A percentile compares a stretch with the other conserved stretches of the same genome.
phyloP scores from a whole-genome alignment of 2,888 invertebrate species.

The Calephelis perditalis region DNA sequence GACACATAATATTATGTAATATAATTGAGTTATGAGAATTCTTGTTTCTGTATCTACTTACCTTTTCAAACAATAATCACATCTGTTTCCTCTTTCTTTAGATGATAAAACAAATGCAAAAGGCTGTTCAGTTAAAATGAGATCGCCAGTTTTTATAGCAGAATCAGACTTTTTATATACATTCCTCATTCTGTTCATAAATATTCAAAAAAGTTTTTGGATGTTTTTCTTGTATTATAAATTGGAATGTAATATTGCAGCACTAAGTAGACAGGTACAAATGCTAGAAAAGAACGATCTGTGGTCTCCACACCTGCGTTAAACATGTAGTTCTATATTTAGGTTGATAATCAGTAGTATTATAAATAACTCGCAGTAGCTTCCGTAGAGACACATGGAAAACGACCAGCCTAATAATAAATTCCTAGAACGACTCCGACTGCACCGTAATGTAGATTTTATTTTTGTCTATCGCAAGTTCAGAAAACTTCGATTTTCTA shows the following conservation, averaged over 20 bases:
- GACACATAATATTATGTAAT: no score
- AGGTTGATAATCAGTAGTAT: constrained; percentile 59
- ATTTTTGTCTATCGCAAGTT: no score
- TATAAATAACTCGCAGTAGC: constrained; percentile 62
- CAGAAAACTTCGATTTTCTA: no score
- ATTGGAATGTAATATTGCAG: constrained; percentile 36
- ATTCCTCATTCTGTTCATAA: constrained; percentile 55
- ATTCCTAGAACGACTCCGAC: constrained; percentile 6
- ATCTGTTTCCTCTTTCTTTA: constrained; percentile 82
- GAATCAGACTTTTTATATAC: constrained; percentile 54
- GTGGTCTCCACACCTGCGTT: constrained; percentile 51
- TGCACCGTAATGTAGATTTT: neutral
- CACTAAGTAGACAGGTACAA: neutral
- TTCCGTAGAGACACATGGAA: constrained; percentile 41
- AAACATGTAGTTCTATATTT: constrained; percentile 45
- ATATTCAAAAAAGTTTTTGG: constrained; percentile 29
- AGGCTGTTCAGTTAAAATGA: constrained; percentile 84
- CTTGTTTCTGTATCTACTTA: constrained; percentile 55
- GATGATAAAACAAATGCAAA: constrained; percentile 86
- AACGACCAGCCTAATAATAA: constrained; percentile 48
- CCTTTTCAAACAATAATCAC: constrained; percentile 88
- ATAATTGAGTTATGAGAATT: constrained; percentile 5
- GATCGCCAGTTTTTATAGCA: constrained; percentile 79
- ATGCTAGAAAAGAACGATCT: neutral
- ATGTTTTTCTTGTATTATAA: constrained; percentile 16